Base-by-base conservation (phyloP, 2,113 vertebrate genomes). In the Hippocampus barbouri region DNA sequence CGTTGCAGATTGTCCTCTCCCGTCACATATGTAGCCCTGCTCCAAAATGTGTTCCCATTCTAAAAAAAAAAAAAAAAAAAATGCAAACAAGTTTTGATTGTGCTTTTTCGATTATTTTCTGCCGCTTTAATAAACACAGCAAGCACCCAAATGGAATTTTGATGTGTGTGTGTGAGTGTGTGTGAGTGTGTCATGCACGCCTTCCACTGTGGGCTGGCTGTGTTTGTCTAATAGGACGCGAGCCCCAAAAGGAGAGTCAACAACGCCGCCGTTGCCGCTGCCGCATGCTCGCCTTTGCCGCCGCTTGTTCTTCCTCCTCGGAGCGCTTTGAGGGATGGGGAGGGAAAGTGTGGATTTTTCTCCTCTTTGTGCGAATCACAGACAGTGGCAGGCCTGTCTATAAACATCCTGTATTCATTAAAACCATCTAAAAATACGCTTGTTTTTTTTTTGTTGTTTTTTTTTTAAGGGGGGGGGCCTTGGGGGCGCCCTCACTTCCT, bases 381-480 rank as follows among this genome's bases (percentile, higher is more conserved):
- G 90, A 88, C 86, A 93, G 91, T 87, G 89, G 88, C 43, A 43
- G 64, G 23, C 64, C 43, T 90, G 92, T 88, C 92, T 93, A 92
- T 93, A 93, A 93, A 93, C 91, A 93, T 93, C 91, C 93, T 92
- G 91, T 92, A 90, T 93, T 93, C 92, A 93, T 93, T 93, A 93
- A 93, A 93, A 91, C 88, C 89, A 89, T 92, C 92, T 93, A 93
- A 93, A 93, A 93, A 93, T 93, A 93, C 72, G 85, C 82, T 84
- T 8, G 59, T 18, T 16, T 23, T 60, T 47, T 47, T 47, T 30
- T 30, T 30, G 30, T 30, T 30, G 2, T 8, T 27, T 41, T 63
- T 63, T 25, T 25, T 25, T 3, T n/a, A n/a, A 7, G 8, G 5
- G 23, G 9, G 49, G 18, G 4, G 74, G 76, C 63, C 8, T 25